phyloP scores from a whole-genome alignment of 2,888 invertebrate species.

The Osmoderma eremita region DNA sequence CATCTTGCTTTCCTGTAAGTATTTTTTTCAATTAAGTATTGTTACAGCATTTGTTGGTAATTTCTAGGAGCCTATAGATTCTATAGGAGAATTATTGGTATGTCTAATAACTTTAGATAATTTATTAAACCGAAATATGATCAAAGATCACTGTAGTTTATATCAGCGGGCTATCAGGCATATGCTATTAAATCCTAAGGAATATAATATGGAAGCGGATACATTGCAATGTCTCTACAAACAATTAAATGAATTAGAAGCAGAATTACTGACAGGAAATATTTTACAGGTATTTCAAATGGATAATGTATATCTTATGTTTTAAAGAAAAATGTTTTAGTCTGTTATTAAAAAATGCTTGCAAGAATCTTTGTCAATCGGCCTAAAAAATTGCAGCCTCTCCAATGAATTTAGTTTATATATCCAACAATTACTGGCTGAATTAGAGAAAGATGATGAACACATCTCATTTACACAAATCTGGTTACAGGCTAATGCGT shows the following conservation, averaged over 20 bases:
- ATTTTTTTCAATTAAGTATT: conserved; percentile 23
- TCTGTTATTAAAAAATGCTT: conserved; percentile 57
- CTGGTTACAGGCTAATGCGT: conserved; percentile 74
- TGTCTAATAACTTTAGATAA: conserved; percentile 76
- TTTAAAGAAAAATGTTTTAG: conserved; percentile 49
- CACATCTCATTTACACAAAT: conserved; percentile 66
- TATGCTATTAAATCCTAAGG: conserved; percentile 71
- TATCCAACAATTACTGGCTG: conserved; percentile 70
- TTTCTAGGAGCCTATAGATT: conserved; percentile 65
- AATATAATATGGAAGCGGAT: conserved; percentile 70
- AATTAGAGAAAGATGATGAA: conserved; percentile 72
- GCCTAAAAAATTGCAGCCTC: conserved; percentile 62
- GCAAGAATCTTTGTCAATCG: conserved; percentile 55
- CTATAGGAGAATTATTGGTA: conserved; percentile 74
- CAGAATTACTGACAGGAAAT: conserved; percentile 73
- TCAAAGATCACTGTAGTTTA: conserved; percentile 77
- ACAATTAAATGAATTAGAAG: conserved; percentile 76
- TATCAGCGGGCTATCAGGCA: conserved; percentile 81
- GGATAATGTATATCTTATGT: background rate
- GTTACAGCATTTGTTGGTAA: conserved; percentile 24
- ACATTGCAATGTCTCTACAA: conserved; percentile 76
- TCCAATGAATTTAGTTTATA: conserved; percentile 75
- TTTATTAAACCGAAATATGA: conserved; percentile 68
- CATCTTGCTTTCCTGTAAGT: conserved; percentile 59
- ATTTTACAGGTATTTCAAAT: conserved; percentile 71